Evolutionary conservation across 2,888 invertebrate genomes (phyloP).

Genomic region (Phania funesta): DNA sequence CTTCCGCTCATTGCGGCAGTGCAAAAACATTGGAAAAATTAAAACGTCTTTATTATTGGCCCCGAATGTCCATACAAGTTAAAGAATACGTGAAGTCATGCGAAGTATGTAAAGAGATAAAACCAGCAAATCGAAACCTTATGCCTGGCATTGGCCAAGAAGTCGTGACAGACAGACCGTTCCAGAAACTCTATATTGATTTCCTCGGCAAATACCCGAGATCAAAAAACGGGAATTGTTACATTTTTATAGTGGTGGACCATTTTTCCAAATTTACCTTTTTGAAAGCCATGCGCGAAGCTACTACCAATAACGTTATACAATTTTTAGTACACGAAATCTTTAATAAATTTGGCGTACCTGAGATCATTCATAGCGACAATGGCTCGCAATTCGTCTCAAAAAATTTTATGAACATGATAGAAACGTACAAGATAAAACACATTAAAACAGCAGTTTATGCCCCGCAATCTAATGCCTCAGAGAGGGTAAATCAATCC

Average conservation of each 20-base stretch:
- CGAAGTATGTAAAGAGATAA: neutral
- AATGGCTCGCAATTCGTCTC: neutral
- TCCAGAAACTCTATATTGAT: slow-evolving; percentile 39
- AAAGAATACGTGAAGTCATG: neutral
- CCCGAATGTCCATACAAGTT: neutral
- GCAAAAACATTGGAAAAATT: slow-evolving; percentile 11
- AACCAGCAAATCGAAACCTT: slow-evolving; percentile 7
- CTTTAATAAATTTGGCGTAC: neutral
- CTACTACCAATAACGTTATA: neutral
- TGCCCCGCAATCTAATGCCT: slow-evolving; percentile 70
- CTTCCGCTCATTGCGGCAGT: slow-evolving; percentile 1
- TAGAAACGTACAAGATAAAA: neutral
- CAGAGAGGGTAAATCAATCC: neutral
- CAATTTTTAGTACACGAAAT: neutral
- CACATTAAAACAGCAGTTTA: slow-evolving; percentile 69
- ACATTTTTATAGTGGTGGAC: neutral
- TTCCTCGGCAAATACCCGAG: neutral
- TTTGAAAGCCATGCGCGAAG: neutral
- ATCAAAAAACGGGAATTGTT: neutral
- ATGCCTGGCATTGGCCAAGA: neutral
- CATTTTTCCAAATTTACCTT: neutral
- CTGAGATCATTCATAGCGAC: neutral
- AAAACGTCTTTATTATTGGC: slow-evolving; percentile 18
- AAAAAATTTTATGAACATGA: neutral
- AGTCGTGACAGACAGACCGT: slow-evolving; percentile 27